Evolutionary conservation across 1,140 invertebrate species (phyloP), one percentile per base, ranked within the genome.

Genomic region (Drosophila guanche): DNA sequence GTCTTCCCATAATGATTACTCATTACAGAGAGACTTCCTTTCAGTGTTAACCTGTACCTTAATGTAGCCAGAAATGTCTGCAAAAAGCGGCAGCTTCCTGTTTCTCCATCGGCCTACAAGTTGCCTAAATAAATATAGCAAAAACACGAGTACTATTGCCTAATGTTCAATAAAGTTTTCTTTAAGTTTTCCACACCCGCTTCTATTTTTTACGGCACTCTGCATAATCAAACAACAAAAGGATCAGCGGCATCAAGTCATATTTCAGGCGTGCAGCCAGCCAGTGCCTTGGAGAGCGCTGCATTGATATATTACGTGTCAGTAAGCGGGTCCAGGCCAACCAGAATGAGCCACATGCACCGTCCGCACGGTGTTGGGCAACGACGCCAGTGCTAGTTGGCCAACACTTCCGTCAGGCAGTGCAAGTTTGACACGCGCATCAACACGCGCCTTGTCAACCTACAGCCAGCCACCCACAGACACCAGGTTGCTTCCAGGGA

Each of bases 381-480:
- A 20, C 16, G 16, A 20, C 40, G 25, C 4, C 29, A 25, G 55
- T 53, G 65, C 57, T 55, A 63, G 80, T 65, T 75, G 80, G 69
- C 60, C 60, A 74, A 53, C 74, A 81, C 74, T 88, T 85, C 83
- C 81, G 81, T 57, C 77, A 67, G 77, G 54, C 81, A 81, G 81
- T 85, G 83, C 83, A 88, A 88, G 78, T 88, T 88, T 88, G 83
- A 88, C 84, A 83, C 83, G 83, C 83, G 83, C 83, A 83, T 88
- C 83, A 88, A 88, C 81, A 85, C 81, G 81, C 83, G 83, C 83
- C 88, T 88, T 88, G 83, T 88, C 83, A 88, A 73, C 41, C 61
- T 14, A 23, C n/a, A 61, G 25, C 22, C 5, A 20, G 10, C 27
- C 29, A 48, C 14, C 41, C 47, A 25, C 54, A 20, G 0, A 20